A percentile compares a stretch with the other conserved stretches of the same genome.
These are phyloP conservation scores for Amphipyra tragopoginis DNA, from an alignment of 2,888 invertebrate species.

Conservation along the genomic window DNA sequence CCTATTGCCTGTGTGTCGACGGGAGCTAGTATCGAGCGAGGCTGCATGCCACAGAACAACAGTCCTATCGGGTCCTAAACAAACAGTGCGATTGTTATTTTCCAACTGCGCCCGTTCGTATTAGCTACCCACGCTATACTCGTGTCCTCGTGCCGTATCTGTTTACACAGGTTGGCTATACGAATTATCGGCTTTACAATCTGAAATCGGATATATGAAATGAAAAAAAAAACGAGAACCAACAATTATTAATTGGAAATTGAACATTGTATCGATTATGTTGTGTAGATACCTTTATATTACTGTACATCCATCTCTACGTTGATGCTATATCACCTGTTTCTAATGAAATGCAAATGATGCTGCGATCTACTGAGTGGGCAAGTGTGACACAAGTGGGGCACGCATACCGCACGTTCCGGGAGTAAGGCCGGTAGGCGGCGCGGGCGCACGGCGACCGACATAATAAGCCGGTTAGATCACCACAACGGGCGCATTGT, in stretches of 20 bases:
- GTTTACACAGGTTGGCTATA: conserved; percentile 55
- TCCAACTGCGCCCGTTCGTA: conserved; percentile 57
- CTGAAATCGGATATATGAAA: conserved; percentile 35
- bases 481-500: conserved; percentile 50
- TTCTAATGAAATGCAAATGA: conserved; percentile 57
- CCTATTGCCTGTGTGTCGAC: conserved; percentile 44
- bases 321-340: conserved; percentile 39
- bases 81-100: conserved; percentile 68
- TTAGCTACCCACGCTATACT: conserved; percentile 38
- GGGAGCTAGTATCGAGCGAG: conserved; percentile 34
- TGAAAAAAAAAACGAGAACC: conserved; percentile 24
- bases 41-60: conserved; percentile 45
- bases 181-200: conserved; percentile 43
- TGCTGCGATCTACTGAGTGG: conserved; percentile 52
- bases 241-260: neutral
- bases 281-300: conserved; percentile 7
- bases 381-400: conserved; percentile 60
- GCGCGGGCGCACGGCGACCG: conserved; percentile 47
- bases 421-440: conserved; percentile 33
- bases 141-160: conserved; percentile 40
- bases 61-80: conserved; percentile 65
- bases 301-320: conserved; percentile 3
- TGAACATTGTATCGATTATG: conserved; percentile 14
- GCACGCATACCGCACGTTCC: conserved; percentile 63
- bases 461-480: conserved; percentile 63